Base-by-base conservation (phyloP, 2,797 vertebrate genomes). In the Rhadinocentrus ornatus region DNA sequence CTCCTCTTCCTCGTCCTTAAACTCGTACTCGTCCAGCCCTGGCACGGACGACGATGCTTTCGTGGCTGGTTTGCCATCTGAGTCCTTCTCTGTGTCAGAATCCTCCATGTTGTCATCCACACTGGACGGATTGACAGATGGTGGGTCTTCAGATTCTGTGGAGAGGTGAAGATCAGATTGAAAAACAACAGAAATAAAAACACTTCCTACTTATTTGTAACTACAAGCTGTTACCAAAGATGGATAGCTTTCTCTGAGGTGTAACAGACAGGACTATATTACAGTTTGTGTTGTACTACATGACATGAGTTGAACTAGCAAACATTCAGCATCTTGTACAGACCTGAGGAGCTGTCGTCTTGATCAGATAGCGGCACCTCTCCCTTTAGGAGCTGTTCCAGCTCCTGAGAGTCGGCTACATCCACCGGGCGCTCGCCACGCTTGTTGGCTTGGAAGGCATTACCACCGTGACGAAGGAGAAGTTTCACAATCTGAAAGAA, bases 361-460 rank as follows among this genome's bases (percentile, higher is more conserved):
- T 95, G 95, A 81, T 98, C 98, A 37, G 98, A 99, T 77, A 98
- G 91, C 0, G 95, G 92, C 61, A 96, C 92, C 82, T 99, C 97
- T 82, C 96, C 96, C 90, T 99, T 99, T 52, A 99, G 80, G 0
- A 99, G 93, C 93, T 95, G 94, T 81, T 98, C 98, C 78, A 99
- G 78, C 88, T 99, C 97, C 82, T 97, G 95, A 50, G 98, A 98
- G 92, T 99, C 98, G 13, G 97, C 97, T 71, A 99, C 97, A 69
- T 99, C 98, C 80, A 99, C 97, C 3, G 98, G 98, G 27, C 98
- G 96, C 89, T 98, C 97, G 1, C 98, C 98, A 0, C 97, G 95
- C 84, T 98, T 99, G 89, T 99, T 99, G 66, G 97, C 96, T 92
- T 99, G 98, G 91, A 98, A 99, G 34, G 98, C 97, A 76, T 99